Percentiles rank a stretch among this genome's conserved stretches.
These are phyloP conservation scores for Campodea augens DNA, from an alignment of 1,140 invertebrate genomes.

Conservation along the genomic window DNA sequence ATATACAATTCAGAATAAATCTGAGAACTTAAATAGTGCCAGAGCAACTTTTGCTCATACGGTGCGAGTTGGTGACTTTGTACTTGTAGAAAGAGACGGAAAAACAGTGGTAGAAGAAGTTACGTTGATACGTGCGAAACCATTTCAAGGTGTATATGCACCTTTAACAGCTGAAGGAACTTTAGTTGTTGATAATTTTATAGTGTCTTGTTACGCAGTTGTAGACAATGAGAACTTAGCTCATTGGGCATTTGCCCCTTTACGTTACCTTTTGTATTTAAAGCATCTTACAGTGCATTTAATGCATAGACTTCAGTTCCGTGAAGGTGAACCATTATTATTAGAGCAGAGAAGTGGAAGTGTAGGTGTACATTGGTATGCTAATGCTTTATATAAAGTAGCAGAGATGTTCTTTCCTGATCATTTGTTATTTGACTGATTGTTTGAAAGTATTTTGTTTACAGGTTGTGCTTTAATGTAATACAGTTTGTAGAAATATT, in stretches of 20 bases:
- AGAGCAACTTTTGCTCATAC: constrained; percentile 34
- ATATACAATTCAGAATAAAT: constrained; percentile 14
- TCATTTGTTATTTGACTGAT: constrained; percentile 17
- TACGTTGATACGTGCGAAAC: constrained; percentile 30
- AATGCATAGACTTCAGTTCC: constrained; percentile 11
- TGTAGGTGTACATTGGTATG: constrained; percentile 70
- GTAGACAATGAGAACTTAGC: constrained; percentile 66
- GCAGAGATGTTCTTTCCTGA: constrained; percentile 44
- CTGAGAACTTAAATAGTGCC: background rate
- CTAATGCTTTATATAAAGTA: constrained; percentile 49
- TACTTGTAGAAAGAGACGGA: constrained; percentile 28
- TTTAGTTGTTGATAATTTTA: constrained; percentile 70
- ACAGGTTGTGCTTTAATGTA: no score
- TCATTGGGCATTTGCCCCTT: constrained; percentile 61
- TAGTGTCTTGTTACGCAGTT: constrained; percentile 87
- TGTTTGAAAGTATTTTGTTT: background rate
- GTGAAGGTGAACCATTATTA: constrained; percentile 7
- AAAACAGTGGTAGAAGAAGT: constrained; percentile 40
- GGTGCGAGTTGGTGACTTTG: constrained; percentile 30
- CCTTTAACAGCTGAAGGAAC: constrained; percentile 75
- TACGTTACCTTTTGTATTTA: constrained; percentile 36
- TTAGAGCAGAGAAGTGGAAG: constrained; percentile 7
- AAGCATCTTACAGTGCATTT: constrained; percentile 7
- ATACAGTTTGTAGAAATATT: no score
- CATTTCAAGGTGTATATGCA: constrained; percentile 69